Conservation (phyloP, 2,797 vertebrate genomes). For the Mormyrops attenuatus region DNA sequence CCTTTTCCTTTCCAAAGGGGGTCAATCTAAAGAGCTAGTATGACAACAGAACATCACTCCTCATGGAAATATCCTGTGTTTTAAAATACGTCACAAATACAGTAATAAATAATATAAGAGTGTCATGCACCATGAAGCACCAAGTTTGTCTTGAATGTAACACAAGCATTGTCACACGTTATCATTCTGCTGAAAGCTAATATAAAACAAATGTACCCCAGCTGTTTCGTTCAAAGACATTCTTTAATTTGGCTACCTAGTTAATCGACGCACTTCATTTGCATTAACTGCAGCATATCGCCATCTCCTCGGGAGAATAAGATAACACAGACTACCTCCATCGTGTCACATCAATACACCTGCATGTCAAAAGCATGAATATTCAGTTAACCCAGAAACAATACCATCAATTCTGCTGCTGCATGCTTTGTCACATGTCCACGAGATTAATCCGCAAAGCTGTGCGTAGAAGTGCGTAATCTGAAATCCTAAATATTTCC, state of each 20-base stretch:
- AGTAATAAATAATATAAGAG: neutral
- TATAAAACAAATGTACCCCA: neutral
- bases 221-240: neutral
- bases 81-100: neutral
- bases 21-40: neutral
- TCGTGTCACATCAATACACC: neutral
- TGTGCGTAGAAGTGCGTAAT: neutral
- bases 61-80: neutral
- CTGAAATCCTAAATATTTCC: neutral
- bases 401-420: neutral
- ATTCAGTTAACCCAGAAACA: neutral
- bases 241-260: neutral
- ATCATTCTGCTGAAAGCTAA: neutral
- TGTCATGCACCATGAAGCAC: neutral
- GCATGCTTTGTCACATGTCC: neutral
- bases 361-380: neutral
- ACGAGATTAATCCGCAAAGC: neutral
- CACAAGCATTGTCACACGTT: neutral
- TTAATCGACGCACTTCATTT: neutral
- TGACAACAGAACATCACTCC: neutral
- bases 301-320: neutral
- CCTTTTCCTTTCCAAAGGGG: neutral
- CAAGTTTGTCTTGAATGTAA: neutral
- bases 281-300: neutral
- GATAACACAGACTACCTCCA: neutral